Evolutionary conservation across 1,140 invertebrate species (phyloP).

Genomic region (Eupristina koningsbergeri): DNA sequence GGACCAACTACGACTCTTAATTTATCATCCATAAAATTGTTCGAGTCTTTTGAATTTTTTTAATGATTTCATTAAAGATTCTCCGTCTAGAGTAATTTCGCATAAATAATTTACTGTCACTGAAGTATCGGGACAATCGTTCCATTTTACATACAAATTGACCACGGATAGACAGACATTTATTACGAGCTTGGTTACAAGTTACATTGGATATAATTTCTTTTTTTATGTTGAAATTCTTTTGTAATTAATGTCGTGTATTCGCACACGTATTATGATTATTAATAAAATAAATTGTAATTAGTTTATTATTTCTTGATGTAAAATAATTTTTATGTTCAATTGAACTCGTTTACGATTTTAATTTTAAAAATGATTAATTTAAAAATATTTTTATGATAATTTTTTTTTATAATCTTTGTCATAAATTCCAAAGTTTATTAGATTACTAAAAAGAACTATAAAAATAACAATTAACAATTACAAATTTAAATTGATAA

Average conservation of each 20-base stretch:
- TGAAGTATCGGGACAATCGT: background rate
- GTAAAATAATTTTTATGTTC: background rate
- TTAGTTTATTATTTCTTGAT: background rate
- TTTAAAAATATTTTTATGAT: too few species aligned
- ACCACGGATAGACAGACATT: background rate
- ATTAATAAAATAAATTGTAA: background rate
- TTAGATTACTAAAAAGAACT: too few species aligned
- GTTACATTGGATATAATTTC: background rate
- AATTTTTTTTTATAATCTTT: too few species aligned
- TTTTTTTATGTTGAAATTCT: background rate
- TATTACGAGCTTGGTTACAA: background rate
- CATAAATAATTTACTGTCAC: slow-evolving; percentile 3
- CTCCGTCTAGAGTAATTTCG: background rate
- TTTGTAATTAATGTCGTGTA: background rate
- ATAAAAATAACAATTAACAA: too few species aligned
- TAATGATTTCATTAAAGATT: slow-evolving; percentile 1
- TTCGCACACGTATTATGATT: background rate
- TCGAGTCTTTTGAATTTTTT: background rate
- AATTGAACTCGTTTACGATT: too few species aligned
- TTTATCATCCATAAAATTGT: slow-evolving; percentile 11
- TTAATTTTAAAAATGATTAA: too few species aligned
- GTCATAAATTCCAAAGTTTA: too few species aligned
- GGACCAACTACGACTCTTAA: background rate
- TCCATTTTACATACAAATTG: slow-evolving; percentile 1
- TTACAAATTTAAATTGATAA: too few species aligned